Percentiles rank a stretch among this genome's conserved stretches.
phyloP scores from a whole-genome alignment of 2,113 vertebrate species.

The Trematomus loennbergii region DNA sequence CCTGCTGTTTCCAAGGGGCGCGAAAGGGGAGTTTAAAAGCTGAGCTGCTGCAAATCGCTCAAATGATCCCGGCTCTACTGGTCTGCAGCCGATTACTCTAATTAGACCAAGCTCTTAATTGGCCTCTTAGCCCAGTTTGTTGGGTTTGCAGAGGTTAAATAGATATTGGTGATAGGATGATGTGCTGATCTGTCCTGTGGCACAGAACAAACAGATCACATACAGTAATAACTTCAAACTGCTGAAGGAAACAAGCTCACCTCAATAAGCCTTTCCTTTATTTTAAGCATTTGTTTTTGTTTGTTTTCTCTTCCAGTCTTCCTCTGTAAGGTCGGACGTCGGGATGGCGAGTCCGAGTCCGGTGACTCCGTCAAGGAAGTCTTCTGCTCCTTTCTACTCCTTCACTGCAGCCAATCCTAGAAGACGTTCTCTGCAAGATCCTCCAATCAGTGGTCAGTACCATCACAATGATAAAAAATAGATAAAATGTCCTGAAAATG shows the following conservation, averaged over 20 bases:
- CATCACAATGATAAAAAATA: neutral
- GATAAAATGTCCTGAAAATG: neutral
- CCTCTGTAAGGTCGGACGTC: conserved; percentile 87
- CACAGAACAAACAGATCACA: neutral
- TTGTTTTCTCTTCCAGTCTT: conserved; percentile 84
- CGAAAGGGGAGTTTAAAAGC: conserved; percentile 10
- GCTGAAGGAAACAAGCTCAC: no score
- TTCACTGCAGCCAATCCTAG: conserved; percentile 91
- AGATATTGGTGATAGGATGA: conserved; percentile 45
- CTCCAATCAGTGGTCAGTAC: conserved; percentile 88
- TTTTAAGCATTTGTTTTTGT: conserved; percentile 30
- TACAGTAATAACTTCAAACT: neutral
- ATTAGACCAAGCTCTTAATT: conserved; percentile 70
- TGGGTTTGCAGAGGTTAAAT: conserved; percentile 49
- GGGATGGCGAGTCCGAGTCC: conserved; percentile 89
- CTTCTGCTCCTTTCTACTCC: conserved; percentile 89
- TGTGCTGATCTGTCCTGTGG: neutral
- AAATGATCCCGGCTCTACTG: conserved; percentile 29
- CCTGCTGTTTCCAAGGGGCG: conserved; percentile 43
- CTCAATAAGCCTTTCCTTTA: neutral
- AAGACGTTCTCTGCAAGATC: conserved; percentile 91
- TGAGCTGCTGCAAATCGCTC: conserved; percentile 44
- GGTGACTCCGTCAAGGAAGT: conserved; percentile 90
- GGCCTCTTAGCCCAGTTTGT: conserved; percentile 67
- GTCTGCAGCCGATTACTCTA: conserved; percentile 59